Base-by-base conservation (phyloP, 2,797 vertebrate species). In the Sebastes alutus region DNA sequence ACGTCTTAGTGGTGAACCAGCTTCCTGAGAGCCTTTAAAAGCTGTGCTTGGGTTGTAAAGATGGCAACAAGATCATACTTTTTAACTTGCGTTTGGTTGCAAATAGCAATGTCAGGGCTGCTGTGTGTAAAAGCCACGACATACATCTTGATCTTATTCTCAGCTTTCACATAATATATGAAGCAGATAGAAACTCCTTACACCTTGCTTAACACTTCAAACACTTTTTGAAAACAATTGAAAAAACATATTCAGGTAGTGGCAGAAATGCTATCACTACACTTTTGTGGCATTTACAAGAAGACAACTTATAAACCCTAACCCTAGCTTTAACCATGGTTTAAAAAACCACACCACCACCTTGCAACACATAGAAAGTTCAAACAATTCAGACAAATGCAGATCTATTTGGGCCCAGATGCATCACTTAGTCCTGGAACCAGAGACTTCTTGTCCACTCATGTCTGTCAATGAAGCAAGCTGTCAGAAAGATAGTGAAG, bases 401-500 rank as follows among this genome's bases (percentile, higher is more conserved):
- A 55, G 33, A 78, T 42, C 13, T 78, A 54, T 75, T 74, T 72
- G 27, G 35, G 7, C 33, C 20, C 29, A 32, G 25, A 42, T 59
- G 58, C 22, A n/a, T 72, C 64, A 70, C 72, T 72, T 75, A 27
- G 55, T 58, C 32, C 42, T 68, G 64, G 58, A 83, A 63, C 23
- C 64, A 81, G 32, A 82, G 83, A 93, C 75, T 85, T 46, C 5
- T 25, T 79, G 81, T 91, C 81, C 89, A 89, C 93, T 93, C 30
- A 46, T 27, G 61, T 64, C 83, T 92, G 92, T 94, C 93, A 89
- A 2, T 71, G 67, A 33, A 77, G 62, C 71, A 72, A 77, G 79
- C 81, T 83, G 92, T 89, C 29, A 65, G 72, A 77, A n/a, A 91
- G 93, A 94, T 90, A 93, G 20, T 1, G 10, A 78, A 13, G 84